Conservation (phyloP, 2,888 invertebrate species). For the Gisinianus flammeolus region DNA sequence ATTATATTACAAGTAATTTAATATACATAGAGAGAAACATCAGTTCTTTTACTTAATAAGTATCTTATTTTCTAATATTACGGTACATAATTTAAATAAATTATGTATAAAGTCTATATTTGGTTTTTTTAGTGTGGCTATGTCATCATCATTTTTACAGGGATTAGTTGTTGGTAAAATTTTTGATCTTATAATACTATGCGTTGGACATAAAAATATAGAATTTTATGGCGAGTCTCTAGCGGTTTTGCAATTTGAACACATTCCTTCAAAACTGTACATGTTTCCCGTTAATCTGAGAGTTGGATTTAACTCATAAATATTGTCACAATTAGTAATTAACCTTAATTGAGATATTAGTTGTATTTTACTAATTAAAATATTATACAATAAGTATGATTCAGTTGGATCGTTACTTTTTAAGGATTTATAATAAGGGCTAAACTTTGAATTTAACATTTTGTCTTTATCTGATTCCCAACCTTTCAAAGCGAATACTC, state of each 20-base stretch:
- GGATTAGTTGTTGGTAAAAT: background rate
- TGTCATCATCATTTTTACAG: background rate
- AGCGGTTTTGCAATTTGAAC: background rate
- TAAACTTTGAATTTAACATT: background rate
- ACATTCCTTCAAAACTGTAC: background rate
- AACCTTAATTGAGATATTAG: background rate
- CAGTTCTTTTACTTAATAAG: background rate
- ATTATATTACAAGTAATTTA: background rate
- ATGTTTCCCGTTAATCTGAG: background rate
- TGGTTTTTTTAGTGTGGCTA: background rate
- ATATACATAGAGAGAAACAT: background rate
- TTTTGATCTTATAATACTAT: background rate
- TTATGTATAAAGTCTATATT: background rate
- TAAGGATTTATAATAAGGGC: background rate
- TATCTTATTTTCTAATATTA: background rate
- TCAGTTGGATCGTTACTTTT: background rate
- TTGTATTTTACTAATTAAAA: background rate
- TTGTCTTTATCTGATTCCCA: background rate
- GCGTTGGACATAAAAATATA: background rate
- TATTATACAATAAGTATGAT: background rate
- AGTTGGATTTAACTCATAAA: background rate
- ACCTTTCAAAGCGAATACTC: background rate
- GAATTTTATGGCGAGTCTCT: background rate
- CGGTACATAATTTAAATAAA: no score
- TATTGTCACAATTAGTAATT: background rate